Evolutionary conservation across 2,888 invertebrate species (phyloP).

Genomic region (Steinernema carpocapsae): DNA sequence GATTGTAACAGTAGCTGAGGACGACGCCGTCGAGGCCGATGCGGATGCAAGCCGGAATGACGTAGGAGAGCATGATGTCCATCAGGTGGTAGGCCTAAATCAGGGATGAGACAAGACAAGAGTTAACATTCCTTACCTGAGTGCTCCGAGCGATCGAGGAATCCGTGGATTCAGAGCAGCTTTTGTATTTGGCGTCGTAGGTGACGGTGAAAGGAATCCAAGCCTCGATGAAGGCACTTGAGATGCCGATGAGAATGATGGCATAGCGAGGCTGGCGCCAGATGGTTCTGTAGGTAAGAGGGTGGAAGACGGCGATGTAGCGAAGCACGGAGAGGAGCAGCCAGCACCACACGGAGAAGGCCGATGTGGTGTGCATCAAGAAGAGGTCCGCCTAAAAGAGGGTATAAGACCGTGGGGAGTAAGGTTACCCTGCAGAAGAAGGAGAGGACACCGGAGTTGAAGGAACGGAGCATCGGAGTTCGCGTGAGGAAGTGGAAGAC

Average conservation of each 20-base stretch:
- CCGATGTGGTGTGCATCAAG: constrained; percentile 63
- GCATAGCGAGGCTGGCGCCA: constrained; percentile 66
- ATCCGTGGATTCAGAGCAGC: constrained; percentile 44
- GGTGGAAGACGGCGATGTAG: constrained; percentile 66
- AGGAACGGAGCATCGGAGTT: constrained; percentile 34
- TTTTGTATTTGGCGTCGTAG: constrained; percentile 50
- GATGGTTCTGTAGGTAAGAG: constrained; percentile 62
- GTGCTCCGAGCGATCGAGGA: constrained; percentile 39
- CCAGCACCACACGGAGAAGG: constrained; percentile 68
- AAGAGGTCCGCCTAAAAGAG: constrained; percentile 59
- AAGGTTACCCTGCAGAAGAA: constrained; percentile 46
- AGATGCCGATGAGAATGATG: constrained; percentile 48
- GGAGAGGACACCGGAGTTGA: constrained; percentile 37
- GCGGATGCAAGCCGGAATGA: constrained; percentile 59
- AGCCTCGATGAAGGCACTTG: constrained; percentile 50
- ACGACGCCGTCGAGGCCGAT: constrained; percentile 62
- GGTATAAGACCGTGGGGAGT: no score
- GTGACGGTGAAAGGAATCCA: constrained; percentile 55
- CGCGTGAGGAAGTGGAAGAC: constrained; percentile 50
- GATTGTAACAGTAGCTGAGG: constrained; percentile 59
- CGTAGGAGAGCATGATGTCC: constrained; percentile 62
- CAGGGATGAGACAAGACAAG: neutral
- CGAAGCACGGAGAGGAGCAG: constrained; percentile 60
- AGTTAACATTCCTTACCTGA: neutral
- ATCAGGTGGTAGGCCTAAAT: constrained; percentile 58